These are phyloP conservation scores for Heliconius himera DNA, from an alignment of 1,140 invertebrate genomes.

Conservation along the genomic window DNA sequence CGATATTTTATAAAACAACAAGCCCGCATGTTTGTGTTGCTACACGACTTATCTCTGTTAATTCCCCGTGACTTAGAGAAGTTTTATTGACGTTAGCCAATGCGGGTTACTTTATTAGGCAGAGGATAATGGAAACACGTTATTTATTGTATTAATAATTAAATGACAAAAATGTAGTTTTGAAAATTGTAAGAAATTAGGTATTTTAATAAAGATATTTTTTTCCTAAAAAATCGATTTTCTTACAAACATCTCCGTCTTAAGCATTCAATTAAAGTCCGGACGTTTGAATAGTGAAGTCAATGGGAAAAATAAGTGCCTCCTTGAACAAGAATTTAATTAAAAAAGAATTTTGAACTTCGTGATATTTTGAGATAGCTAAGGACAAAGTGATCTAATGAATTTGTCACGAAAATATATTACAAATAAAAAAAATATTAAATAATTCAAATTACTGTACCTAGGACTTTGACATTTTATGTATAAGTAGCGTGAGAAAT, in stretches of 20 bases:
- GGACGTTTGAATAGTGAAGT: constrained; percentile 11
- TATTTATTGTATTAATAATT: neutral
- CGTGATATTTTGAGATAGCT: constrained; percentile 3
- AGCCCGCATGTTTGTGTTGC: constrained; percentile 58
- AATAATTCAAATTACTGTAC: neutral
- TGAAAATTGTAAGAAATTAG: neutral
- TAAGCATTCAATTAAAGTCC: neutral
- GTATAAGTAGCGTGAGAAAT: constrained; percentile 5
- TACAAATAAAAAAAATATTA: neutral
- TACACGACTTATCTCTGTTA: constrained; percentile 59
- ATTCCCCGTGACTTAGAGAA: constrained; percentile 58
- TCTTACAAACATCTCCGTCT: constrained; percentile 7
- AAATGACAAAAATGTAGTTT: neutral
- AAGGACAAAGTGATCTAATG: neutral
- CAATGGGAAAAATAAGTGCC: constrained; percentile 4
- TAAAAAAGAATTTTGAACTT: constrained; percentile 1
- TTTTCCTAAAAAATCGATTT: neutral
- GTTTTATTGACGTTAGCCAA: constrained; percentile 61
- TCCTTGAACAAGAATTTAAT: constrained; percentile 13
- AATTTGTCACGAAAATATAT: neutral
- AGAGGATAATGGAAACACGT: constrained; percentile 23
- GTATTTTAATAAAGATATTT: neutral
- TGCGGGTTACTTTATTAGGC: constrained; percentile 54
- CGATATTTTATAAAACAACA: constrained; percentile 32
- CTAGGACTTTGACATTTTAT: neutral